phyloP scores from a whole-genome alignment of 1,140 invertebrate species.

The Aphelenchoides avenae region DNA sequence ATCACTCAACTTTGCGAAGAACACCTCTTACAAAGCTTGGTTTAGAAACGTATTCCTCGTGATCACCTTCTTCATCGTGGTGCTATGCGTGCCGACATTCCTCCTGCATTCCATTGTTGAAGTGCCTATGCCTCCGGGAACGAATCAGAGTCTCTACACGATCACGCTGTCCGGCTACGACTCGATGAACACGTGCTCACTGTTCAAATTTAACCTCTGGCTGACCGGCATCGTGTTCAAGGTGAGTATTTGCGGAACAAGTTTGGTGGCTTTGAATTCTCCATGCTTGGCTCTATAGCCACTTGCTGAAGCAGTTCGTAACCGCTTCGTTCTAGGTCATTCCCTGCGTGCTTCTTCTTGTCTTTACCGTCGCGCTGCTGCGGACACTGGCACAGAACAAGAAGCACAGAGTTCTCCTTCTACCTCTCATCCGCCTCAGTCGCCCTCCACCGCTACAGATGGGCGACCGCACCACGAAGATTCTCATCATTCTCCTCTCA shows the following conservation, averaged over 20 bases:
- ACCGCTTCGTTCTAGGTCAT: constrained; percentile 47
- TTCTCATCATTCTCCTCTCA: constrained; percentile 36
- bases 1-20: no score
- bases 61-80: constrained; percentile 30
- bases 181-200: constrained; percentile 40
- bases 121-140: constrained; percentile 11
- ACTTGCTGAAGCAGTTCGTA: no score
- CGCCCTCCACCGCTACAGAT: constrained; percentile 18
- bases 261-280: no score
- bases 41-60: constrained; percentile 48
- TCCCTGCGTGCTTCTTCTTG: constrained; percentile 34
- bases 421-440: constrained; percentile 41
- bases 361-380: constrained; percentile 39
- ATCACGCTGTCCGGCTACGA: constrained; percentile 47
- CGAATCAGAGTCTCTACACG: constrained; percentile 34
- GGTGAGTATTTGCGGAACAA: no score
- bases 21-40: constrained; percentile 1
- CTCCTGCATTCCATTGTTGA: constrained; percentile 47
- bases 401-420: constrained; percentile 21
- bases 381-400: constrained; percentile 32
- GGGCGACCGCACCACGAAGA: constrained; percentile 44
- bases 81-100: constrained; percentile 47
- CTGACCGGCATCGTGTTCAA: constrained; percentile 46
- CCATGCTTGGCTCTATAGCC: no score
- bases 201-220: constrained; percentile 50